Evolutionary conservation across 1,140 invertebrate species (phyloP), one percentile per base, ranked within the genome.

Genomic region (Adoxophyes honmai): DNA sequence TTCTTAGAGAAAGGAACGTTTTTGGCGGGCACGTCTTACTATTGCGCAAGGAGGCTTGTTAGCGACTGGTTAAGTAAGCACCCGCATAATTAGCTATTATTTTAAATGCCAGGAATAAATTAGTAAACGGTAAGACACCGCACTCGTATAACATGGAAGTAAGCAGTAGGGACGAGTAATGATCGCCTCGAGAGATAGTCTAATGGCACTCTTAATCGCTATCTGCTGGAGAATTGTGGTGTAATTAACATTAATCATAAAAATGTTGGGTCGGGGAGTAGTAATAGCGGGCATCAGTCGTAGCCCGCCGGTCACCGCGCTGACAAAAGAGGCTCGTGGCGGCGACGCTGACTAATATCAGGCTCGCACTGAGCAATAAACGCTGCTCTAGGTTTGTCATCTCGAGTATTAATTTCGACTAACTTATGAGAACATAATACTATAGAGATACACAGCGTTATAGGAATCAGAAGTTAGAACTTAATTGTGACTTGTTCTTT

Each of bases 201-300:
- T 77, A 77, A 77, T 73, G 68, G 67, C 42, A 34, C 59, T 64
- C 61, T 76, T 73, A 75, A 79, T 79, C 63, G 68, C 66, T 66
- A 75, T 70, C 64, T 59, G 61, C 60, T 59, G 62, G 69, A 72
- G 71, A 75, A 72, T 72, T 67, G 68, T 66, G 74, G 70, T 62
- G 71, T 77, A 78, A 85, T 85, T 80, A 83, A 75, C 73, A 81
- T 85, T 83, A 75, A 81, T 85, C 78, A 80, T 74, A 80, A 63
- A 59, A 66, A 81, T 70, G 70, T 60, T 67, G 66, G 54, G 63
- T 67, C 57, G 36, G 34, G 21, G 60, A 74, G 72, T 68, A 76
- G 60, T 78, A 77, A 81, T 78, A 71, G 74, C 70, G 59, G 62
- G 53, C 68, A 79, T 77, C 68, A 77, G 59, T 72, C 64, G 64